These are phyloP conservation scores for Calyptomena viridis DNA, from an alignment of 2,113 vertebrate genomes.

Conservation along the genomic window DNA sequence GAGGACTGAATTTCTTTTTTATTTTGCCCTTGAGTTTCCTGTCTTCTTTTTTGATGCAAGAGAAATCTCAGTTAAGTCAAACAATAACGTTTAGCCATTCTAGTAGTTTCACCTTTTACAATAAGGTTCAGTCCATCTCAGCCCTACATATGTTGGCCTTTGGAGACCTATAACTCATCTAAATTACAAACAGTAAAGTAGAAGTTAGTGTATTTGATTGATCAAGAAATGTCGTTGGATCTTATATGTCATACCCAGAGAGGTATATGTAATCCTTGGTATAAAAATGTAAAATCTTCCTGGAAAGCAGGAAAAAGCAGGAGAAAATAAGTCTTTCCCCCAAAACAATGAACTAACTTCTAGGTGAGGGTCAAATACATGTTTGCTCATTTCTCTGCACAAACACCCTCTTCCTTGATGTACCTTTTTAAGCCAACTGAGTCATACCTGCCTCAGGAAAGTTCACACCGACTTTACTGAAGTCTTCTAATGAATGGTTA, in stretches of 20 bases:
- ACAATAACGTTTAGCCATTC: not conserved
- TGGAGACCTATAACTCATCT: not conserved
- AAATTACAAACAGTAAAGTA: not conserved
- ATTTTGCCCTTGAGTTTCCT: not conserved
- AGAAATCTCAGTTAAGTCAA: not conserved
- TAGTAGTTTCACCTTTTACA: not conserved
- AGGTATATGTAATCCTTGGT: not conserved
- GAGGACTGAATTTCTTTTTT: not conserved
- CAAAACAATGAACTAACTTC: not conserved
- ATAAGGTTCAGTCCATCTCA: not conserved
- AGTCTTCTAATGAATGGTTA: not conserved
- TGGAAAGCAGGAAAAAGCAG: not conserved
- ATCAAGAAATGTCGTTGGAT: not conserved
- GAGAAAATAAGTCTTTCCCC: too few species aligned
- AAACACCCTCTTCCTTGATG: not conserved
- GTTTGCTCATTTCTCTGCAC: not conserved
- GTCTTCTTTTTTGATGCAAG: not conserved
- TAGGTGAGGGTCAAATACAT: not conserved
- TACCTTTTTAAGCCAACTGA: not conserved
- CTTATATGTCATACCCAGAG: not conserved
- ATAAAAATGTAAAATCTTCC: not conserved
- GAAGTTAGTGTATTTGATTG: not conserved
- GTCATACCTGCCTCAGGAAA: not conserved
- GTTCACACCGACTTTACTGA: not conserved
- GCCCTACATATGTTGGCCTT: rapidly evolving